These are phyloP conservation scores for Campylomormyrus numenius DNA, from an alignment of 2,113 vertebrate genomes.

Conservation along the genomic window DNA sequence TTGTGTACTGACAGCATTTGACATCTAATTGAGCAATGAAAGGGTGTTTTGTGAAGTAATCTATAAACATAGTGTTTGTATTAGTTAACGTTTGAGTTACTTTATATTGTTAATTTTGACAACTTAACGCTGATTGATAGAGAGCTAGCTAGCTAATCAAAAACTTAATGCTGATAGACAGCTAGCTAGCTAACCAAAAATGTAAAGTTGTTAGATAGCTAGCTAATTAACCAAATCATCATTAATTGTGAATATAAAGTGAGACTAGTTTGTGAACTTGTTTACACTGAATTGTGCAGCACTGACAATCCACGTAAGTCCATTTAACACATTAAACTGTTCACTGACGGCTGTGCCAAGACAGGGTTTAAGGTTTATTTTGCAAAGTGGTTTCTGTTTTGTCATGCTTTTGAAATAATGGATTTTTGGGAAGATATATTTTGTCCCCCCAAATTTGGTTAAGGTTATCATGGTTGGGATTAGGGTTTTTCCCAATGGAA, in stretches of 20 bases:
- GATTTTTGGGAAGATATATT: not conserved
- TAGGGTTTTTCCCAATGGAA: not conserved
- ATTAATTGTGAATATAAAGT: not conserved
- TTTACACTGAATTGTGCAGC: not conserved
- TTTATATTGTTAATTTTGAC: not conserved
- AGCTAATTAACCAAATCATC: not conserved
- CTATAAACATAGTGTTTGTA: not conserved
- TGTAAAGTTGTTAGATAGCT: no score
- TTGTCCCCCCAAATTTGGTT: not conserved
- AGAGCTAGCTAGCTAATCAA: not conserved
- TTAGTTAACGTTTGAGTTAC: not conserved
- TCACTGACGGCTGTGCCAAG: not conserved
- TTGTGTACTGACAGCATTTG: not conserved
- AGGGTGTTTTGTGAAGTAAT: not conserved
- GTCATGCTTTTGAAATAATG: not conserved
- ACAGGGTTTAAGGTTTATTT: not conserved
- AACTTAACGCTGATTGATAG: not conserved
- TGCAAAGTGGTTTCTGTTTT: not conserved
- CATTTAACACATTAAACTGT: not conserved
- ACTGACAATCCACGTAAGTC: not conserved
- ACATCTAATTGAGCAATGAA: not conserved
- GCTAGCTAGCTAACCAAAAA: not conserved
- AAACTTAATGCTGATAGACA: no score
- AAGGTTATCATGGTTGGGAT: not conserved
- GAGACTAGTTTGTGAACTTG: not conserved